Conservation (phyloP, 2,797 vertebrate species). For the Pristis pectinata region DNA sequence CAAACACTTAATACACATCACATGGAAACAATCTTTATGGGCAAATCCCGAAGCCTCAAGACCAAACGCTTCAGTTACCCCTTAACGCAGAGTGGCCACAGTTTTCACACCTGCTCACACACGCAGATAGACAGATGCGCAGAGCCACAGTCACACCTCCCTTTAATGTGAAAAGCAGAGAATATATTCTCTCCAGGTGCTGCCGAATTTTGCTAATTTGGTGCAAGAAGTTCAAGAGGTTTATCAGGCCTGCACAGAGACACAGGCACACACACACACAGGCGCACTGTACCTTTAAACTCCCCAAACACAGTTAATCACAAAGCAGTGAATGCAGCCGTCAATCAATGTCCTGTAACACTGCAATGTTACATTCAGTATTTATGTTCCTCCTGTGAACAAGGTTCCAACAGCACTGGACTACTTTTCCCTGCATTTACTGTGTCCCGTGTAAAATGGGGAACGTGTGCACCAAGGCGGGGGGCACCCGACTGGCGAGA, state of each 20-base stretch:
- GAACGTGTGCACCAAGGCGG: no score
- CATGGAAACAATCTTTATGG: neutral
- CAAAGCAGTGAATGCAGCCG: neutral
- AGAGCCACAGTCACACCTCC: no score
- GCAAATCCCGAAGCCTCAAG: neutral
- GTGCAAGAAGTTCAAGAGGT: no score
- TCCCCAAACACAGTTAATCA: neutral
- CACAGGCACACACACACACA: neutral
- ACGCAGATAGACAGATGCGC: no score
- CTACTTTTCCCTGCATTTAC: no score
- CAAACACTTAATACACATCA: neutral
- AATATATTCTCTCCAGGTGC: no score
- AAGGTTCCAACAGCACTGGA: neutral
- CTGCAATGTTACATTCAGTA: neutral
- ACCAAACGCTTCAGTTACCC: neutral
- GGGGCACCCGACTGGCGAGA: no score
- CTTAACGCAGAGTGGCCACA: neutral
- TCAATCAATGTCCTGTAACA: neutral
- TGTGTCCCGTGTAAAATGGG: no score
- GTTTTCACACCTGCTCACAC: neutral
- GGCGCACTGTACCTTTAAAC: neutral
- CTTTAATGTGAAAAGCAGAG: no score
- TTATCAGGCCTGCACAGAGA: no score
- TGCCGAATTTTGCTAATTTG: no score
- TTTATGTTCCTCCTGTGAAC: neutral